Evolutionary conservation across 1,140 invertebrate species (phyloP), one percentile per base, ranked within the genome.

Genomic region (Asobara japonica): DNA sequence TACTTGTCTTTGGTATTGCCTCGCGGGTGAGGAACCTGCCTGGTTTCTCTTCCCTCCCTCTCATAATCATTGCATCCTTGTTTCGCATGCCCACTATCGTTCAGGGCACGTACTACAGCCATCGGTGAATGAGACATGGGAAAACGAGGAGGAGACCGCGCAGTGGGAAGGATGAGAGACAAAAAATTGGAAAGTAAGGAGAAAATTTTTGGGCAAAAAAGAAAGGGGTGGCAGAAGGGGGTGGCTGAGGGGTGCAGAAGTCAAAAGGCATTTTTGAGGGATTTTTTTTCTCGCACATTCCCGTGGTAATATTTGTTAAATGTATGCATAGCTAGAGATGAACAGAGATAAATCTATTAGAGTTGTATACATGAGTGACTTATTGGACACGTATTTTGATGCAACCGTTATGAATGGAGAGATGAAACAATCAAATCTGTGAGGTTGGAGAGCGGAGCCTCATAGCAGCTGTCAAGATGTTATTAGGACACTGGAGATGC

Each of bases 11-110:
- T 45, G 27, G 29, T 64, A 7, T 64, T 45, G 74, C 73, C 77
- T 72, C 65, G 75, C 67, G 69, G 77, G 77, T 36, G 72, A 77
- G 77, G 75, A 81, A 81, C 80, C 80, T 80, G 81, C 79, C 78
- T 76, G 75, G 71, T 71, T 77, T 78, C n/a, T n/a, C 75, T 60
- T 71, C 41, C 18, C 38, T 65, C 71, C 48, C 71, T 41, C 41
- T 69, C 67, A 62, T 71, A 64, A 29, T 69, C 73, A 33, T 60
- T 67, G 56, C 33, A 3, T 71, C 61, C 60, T 70, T 18, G 60
- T 69, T 56, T 41, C 60, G 48, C 66, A 65, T 72, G 66, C 72
- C 64, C 65, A 62, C 75, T 71, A 62, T 69, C 61, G 33, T 73
- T 73, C 31, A 48, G 20, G 67, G 60, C 48, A 61, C 48, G 48